Evolutionary conservation across 2,888 invertebrate species (phyloP).

Genomic region (Eulithis prunata): DNA sequence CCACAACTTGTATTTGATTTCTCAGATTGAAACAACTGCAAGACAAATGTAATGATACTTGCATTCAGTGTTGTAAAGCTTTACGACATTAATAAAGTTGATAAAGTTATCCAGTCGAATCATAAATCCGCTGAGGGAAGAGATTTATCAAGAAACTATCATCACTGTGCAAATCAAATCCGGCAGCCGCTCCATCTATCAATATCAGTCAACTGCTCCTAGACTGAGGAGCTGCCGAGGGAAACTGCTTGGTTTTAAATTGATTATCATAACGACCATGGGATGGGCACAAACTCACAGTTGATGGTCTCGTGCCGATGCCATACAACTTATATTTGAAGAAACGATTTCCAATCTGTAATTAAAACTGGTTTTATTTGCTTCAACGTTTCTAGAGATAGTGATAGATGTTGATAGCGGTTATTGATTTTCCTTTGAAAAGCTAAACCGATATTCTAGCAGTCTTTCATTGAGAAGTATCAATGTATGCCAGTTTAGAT

Average conservation of each 20-base stretch:
- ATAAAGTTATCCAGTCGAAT: constrained; percentile 22
- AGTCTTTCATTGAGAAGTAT: no score
- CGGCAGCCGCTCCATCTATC: constrained; percentile 29
- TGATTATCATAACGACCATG: constrained; percentile 23
- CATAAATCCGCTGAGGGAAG: constrained; percentile 33
- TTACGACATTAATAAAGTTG: constrained; percentile 32
- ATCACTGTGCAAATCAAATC: constrained; percentile 29
- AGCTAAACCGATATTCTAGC: no score
- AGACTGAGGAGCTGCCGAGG: constrained; percentile 19
- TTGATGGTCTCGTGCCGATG: no score
- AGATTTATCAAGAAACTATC: constrained; percentile 32
- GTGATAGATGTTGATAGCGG: no score
- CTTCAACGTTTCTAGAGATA: no score
- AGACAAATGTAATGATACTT: constrained; percentile 35
- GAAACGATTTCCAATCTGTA: no score
- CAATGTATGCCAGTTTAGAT: no score
- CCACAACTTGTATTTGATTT: constrained; percentile 32
- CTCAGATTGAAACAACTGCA: constrained; percentile 33
- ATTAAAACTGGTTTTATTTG: no score
- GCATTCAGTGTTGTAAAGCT: constrained; percentile 28
- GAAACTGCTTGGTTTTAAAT: constrained; percentile 25
- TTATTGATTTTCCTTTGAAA: no score
- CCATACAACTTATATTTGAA: no score
- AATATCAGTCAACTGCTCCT: constrained; percentile 27
- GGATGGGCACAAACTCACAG: constrained; percentile 4